Evolutionary conservation across 1,140 invertebrate species (phyloP).

Genomic region (Yoshiicerus persimilis): DNA sequence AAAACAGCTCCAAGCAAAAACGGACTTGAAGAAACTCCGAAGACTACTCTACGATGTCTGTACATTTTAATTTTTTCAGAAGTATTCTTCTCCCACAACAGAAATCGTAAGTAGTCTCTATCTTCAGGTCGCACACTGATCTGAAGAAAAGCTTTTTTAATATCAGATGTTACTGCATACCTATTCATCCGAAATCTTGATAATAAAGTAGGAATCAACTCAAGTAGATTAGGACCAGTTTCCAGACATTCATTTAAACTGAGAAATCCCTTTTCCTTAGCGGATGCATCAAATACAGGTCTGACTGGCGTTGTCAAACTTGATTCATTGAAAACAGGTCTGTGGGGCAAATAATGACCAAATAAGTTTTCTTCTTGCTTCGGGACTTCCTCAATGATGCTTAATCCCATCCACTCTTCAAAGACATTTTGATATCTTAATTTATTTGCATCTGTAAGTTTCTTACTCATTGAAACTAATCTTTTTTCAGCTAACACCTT

Average conservation of each 20-base stretch:
- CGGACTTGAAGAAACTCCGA: slow-evolving; percentile 34
- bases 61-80: neutral
- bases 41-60: slow-evolving; percentile 30
- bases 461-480: neutral
- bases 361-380: neutral
- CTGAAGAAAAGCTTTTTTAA: slow-evolving; percentile 50
- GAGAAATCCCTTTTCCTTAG: slow-evolving; percentile 43
- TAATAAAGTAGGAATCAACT: slow-evolving; percentile 30
- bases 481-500: neutral
- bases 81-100: slow-evolving; percentile 52
- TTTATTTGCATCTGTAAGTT: neutral
- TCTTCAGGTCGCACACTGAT: slow-evolving; percentile 22
- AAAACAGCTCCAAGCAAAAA: neutral
- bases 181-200: slow-evolving; percentile 37
- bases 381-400: slow-evolving; percentile 37
- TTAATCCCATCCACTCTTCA: slow-evolving; percentile 30
- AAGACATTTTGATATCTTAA: slow-evolving; percentile 23
- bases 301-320: slow-evolving; percentile 42
- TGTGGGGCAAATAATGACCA: slow-evolving; percentile 48
- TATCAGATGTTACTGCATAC: slow-evolving; percentile 47
- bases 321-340: slow-evolving; percentile 39
- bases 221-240: slow-evolving; percentile 51
- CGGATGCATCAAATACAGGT: slow-evolving; percentile 50
- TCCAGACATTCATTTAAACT: slow-evolving; percentile 54
- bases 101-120: slow-evolving; percentile 50